These are phyloP conservation scores for Callyntrura guangdongensis DNA, from an alignment of 2,888 invertebrate species.

Conservation along the genomic window DNA sequence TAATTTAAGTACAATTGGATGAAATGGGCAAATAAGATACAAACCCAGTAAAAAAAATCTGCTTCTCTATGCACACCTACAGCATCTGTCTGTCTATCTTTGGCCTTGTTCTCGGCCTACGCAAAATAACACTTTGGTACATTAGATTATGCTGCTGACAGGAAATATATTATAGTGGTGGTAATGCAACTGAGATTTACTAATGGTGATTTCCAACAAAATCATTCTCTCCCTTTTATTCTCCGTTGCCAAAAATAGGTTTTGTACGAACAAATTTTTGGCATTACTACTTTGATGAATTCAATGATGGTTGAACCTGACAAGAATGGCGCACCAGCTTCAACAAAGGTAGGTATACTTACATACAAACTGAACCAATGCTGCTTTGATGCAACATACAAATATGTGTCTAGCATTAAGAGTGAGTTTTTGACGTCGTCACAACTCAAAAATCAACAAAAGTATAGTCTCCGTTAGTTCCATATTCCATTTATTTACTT, in stretches of 20 bases:
- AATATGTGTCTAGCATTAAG: neutral
- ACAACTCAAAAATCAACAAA: neutral
- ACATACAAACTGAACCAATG: too few relatives aligned
- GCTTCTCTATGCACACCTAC: too few relatives aligned
- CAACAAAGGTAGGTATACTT: too few relatives aligned
- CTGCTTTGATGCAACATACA: too few relatives aligned
- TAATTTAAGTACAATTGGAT: neutral
- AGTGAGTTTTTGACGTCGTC: neutral
- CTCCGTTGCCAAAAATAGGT: neutral
- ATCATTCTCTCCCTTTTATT: neutral
- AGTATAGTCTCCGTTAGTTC: too few relatives aligned
- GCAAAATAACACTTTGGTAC: neutral
- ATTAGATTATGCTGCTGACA: neutral
- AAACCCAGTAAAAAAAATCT: too few relatives aligned
- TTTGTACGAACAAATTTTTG: neutral
- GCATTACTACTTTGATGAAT: neutral
- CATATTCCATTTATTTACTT: too few relatives aligned
- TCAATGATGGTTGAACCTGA: slow-evolving; percentile 3
- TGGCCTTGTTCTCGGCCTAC: slow-evolving; percentile 27
- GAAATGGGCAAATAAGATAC: slow-evolving; percentile 7
- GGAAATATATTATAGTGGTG: neutral
- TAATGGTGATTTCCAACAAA: neutral
- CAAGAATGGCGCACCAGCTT: neutral
- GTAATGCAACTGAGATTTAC: neutral
- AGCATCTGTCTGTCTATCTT: neutral